Evolutionary conservation across 23 tunicate species (phyloP).

Genomic region (Trididemnum miniatum): DNA sequence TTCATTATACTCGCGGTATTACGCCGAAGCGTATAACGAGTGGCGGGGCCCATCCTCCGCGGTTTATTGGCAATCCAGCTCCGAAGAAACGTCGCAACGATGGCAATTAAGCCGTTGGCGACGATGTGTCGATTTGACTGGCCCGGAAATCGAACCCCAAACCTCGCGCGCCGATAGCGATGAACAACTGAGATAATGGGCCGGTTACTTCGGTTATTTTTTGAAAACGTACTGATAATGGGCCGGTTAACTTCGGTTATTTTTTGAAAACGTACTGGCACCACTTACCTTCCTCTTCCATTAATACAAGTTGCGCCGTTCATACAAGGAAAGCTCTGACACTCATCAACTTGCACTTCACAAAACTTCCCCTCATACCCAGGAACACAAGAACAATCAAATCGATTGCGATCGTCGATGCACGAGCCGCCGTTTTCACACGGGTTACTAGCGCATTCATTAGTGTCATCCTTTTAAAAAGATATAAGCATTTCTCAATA

Average conservation of each 20-base stretch:
- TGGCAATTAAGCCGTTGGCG: not conserved
- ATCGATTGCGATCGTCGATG: not conserved
- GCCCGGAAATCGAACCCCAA: not conserved
- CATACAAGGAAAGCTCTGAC: constrained; percentile 24
- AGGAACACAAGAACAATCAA: constrained; percentile 18
- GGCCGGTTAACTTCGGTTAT: too few relatives aligned
- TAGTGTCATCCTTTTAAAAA: too few relatives aligned
- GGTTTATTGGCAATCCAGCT: not conserved
- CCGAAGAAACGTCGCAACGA: not conserved
- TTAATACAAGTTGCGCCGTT: constrained; percentile 42
- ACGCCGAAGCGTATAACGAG: not conserved
- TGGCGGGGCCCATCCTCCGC: not conserved
- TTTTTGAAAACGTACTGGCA: too few relatives aligned
- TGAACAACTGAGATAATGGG: too few relatives aligned
- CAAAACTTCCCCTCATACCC: constrained; percentile 43
- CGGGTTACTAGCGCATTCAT: constrained; percentile 4
- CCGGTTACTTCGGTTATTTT: too few relatives aligned
- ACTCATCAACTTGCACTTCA: constrained; percentile 41
- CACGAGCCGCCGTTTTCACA: not conserved
- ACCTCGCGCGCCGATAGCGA: not conserved
- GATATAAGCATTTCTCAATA: too few relatives aligned
- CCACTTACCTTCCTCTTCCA: not conserved
- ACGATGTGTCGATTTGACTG: not conserved
- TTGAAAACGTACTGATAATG: too few relatives aligned
- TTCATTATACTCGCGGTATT: not conserved